These are phyloP conservation scores for Eriosoma lanigerum DNA, from an alignment of 1,140 invertebrate species.

Conservation along the genomic window DNA sequence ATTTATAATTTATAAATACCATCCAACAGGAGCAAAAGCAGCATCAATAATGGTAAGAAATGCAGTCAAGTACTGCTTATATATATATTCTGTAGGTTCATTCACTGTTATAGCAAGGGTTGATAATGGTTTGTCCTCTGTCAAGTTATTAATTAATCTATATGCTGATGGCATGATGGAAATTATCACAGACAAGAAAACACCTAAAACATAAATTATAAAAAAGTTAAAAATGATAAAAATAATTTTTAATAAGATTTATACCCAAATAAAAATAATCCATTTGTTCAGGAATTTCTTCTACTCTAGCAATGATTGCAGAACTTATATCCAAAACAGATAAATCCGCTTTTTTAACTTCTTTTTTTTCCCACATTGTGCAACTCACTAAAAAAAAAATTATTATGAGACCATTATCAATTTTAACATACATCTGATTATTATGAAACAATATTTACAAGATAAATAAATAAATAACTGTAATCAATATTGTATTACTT, in stretches of 20 bases:
- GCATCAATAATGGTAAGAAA: conserved; percentile 52
- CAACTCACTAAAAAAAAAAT: conserved; percentile 75
- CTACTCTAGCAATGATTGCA: conserved; percentile 85
- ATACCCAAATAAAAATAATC: conserved; percentile 78
- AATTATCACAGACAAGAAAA: conserved; percentile 56
- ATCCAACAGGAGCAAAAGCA: conserved; percentile 54
- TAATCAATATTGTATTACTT: not conserved
- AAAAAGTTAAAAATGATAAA: conserved; percentile 2
- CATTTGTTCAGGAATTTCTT: conserved; percentile 76
- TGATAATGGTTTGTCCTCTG: conserved; percentile 35
- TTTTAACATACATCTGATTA: no score
- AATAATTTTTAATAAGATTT: not conserved
- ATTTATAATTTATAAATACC: conserved; percentile 50
- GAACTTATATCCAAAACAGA: conserved; percentile 92
- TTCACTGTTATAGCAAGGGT: conserved; percentile 31
- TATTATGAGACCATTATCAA: not conserved
- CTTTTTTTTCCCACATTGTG: conserved; percentile 87
- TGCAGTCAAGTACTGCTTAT: not conserved
- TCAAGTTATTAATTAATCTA: conserved; percentile 53
- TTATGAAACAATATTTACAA: no score
- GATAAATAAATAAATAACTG: not conserved
- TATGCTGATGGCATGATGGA: conserved; percentile 56
- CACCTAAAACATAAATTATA: conserved; percentile 55
- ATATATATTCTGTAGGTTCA: conserved; percentile 8
- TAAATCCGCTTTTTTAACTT: conserved; percentile 88